Base-by-base conservation (phyloP, 2,888 invertebrate species). In the Ichneumon xanthorius region DNA sequence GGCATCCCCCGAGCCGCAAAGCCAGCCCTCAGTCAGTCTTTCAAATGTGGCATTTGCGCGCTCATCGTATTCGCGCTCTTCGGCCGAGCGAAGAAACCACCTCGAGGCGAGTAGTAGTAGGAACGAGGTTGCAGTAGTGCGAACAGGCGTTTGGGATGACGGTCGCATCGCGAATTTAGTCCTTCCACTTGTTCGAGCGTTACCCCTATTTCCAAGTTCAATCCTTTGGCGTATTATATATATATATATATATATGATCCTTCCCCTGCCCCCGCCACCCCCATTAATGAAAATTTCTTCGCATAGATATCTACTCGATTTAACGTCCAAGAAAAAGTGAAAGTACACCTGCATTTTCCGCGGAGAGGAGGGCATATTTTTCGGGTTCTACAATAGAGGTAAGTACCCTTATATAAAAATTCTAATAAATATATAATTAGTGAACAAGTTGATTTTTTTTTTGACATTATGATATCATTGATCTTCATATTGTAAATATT, bases 21-120 rank as follows among this genome's bases (percentile, higher is more conserved):
- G 85, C 87, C 86, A 85, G 86, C 84, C 79, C 87, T 33, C 61
- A 83, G 87, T 87, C 87, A 87, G 78, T 86, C 87, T 86, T 83
- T 85, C 82, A 86, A 89, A 89, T 87, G 87, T 86, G 85, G 79
- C 85, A 86, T 81, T 88, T 85, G 75, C 79, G 84, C 70, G 83
- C 77, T 67, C 80, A 67, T 55, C 68, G 78, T 83, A 84, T 86
- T 78, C 72, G 82, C 88, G 73, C 76, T 85, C 84, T 65, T 14
- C n/a, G 37, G 33, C 33, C 63, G 65, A 65, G 19, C 19, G 63
- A 50, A 50, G 50, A 58, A 73, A 80, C 72, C 63, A 83, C 63
- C 78, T 73, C 80, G 80, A 63, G 61, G 75, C 82, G 16, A 61
- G 16, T 14, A 26, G 9, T 16, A 40, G 16, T 16, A 40, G 37